phyloP scores from a whole-genome alignment of 1,140 invertebrate genomes.

The Drosophila grimshawi region DNA sequence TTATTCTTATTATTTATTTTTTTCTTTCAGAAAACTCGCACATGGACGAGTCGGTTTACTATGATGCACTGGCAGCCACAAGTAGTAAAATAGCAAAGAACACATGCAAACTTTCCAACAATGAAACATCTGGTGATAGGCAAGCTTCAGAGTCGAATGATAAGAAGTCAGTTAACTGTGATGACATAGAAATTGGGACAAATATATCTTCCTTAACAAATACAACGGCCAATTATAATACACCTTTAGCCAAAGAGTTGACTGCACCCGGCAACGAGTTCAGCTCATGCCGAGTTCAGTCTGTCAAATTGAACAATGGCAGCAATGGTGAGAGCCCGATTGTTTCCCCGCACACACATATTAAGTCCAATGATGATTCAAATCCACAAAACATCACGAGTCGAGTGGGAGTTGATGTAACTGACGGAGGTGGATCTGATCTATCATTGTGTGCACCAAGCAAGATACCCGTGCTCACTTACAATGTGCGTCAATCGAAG shows the following conservation, averaged over 20 bases:
- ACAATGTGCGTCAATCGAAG: slow-evolving; percentile 84
- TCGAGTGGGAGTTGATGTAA: slow-evolving; percentile 40
- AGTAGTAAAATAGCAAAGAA: slow-evolving; percentile 42
- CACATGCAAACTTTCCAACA: not conserved
- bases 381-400: not conserved
- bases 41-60: slow-evolving; percentile 76
- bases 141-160: slow-evolving; percentile 13
- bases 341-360: slow-evolving; percentile 52
- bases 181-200: slow-evolving; percentile 36
- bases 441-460: slow-evolving; percentile 46
- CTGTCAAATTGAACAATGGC: slow-evolving; percentile 26
- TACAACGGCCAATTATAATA: slow-evolving; percentile 18
- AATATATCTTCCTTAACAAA: slow-evolving; percentile 19
- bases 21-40: slow-evolving; percentile 64
- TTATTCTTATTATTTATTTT: not conserved
- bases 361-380: slow-evolving; percentile 36
- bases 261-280: slow-evolving; percentile 11
- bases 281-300: slow-evolving; percentile 17
- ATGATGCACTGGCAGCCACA: slow-evolving; percentile 66
- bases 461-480: slow-evolving; percentile 77
- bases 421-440: slow-evolving; percentile 41
- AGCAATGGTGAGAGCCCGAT: slow-evolving; percentile 28
- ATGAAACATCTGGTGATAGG: slow-evolving; percentile 18
- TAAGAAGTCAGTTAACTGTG: slow-evolving; percentile 47
- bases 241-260: slow-evolving; percentile 21